phyloP scores from a whole-genome alignment of 2,888 invertebrate genomes.

The Heterodera filipjevi region DNA sequence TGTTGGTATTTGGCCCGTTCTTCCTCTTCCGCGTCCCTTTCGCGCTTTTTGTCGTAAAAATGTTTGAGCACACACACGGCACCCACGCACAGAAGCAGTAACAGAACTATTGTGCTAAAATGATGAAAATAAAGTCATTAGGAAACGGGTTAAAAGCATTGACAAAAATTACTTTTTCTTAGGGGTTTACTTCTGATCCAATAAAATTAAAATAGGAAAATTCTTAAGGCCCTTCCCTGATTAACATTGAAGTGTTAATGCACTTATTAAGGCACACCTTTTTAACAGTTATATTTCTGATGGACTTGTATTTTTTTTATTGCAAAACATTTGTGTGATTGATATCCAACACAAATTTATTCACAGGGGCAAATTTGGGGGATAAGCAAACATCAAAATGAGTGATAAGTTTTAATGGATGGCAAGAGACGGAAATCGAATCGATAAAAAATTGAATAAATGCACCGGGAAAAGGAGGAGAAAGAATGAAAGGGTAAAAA shows the following conservation, averaged over 20 bases:
- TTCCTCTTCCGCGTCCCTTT: neutral
- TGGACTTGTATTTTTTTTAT: too few species aligned
- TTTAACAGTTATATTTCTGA: too few species aligned
- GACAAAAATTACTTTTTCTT: too few species aligned
- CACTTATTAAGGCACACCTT: too few species aligned
- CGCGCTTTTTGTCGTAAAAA: conserved; percentile 7
- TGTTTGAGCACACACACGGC: conserved; percentile 1
- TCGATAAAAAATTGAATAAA: neutral
- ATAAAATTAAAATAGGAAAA: too few species aligned
- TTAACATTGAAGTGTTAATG: too few species aligned
- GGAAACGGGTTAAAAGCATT: too few species aligned
- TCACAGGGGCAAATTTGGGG: too few species aligned
- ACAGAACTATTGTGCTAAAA: conserved; percentile 27
- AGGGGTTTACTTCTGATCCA: too few species aligned
- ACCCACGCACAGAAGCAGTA: conserved; percentile 17
- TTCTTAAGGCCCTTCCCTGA: too few species aligned
- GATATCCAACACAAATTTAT: neutral
- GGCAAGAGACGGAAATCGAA: neutral
- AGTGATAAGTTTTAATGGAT: neutral
- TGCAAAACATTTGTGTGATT: too few species aligned
- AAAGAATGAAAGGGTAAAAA: neutral
- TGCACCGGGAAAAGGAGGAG: neutral
- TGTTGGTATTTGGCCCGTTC: conserved; percentile 14
- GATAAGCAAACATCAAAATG: too few species aligned
- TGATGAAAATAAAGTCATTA: neutral